Evolutionary conservation across 2,797 vertebrate species (phyloP), one percentile per base, ranked within the genome.

Genomic region (Rhinoraja longicauda): DNA sequence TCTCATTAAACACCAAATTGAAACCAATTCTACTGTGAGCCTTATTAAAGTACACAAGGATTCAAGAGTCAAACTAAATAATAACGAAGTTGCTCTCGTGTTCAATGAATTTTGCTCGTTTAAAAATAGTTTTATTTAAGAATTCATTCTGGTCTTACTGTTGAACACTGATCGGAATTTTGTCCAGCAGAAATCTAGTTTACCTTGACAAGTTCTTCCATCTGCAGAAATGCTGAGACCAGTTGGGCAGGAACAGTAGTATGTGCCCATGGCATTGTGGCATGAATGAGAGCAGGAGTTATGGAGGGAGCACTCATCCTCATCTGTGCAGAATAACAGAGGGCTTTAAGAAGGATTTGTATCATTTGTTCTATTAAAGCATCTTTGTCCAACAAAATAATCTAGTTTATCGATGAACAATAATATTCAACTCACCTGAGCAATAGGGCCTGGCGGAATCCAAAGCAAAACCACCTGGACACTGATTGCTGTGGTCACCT

Each of bases 401-500:
- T 1, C n/a, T 75, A 8, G 7, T 88, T 29, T 8, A 57, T 39
- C n/a, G 53, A 32, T 90, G 72, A 90, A 72, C 81, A 29, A 53
- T 53, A 86, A 39, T 79, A 21, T 12, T 59, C 67, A 39, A 39
- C 72, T 96, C 96, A 99, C 99, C 99, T 96, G 97, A 95, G 94
- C 99, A 99, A 86, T 97, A 99, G 0, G 98, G 98, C 62, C 98
- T 98, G 13, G 96, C 93, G 0, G 97, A 95, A 93, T 99, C 98
- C 94, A 99, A 94, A 32, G 93, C 94, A 95, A 99, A 99, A 19
- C 98, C 98, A 0, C 93, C 94, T 73, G 98, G 98, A 94, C 99
- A 99, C 95, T 98, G 98, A 94, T 98, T 98, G 95, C 98, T 99
- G 4, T 96, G 97, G 70, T 99, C 98, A 94, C 98, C 99, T 99